Percentiles rank a stretch among this genome's conserved stretches.
These are phyloP conservation scores for Troilus luridus DNA, from an alignment of 2,888 invertebrate species.

Conservation along the genomic window DNA sequence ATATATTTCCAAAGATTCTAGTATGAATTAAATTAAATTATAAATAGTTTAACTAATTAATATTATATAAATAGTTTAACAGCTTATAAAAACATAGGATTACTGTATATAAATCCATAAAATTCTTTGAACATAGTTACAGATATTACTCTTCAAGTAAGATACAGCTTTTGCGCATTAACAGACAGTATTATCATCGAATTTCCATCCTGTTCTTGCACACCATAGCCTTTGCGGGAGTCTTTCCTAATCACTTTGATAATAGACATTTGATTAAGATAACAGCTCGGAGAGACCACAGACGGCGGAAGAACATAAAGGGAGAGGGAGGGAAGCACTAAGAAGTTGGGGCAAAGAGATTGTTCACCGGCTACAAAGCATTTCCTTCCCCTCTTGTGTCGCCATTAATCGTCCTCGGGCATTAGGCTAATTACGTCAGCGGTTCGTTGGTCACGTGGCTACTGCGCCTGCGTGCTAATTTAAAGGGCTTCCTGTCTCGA, in stretches of 20 bases:
- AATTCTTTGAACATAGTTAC: too few relatives aligned
- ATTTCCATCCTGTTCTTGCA: neutral
- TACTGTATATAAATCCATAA: too few relatives aligned
- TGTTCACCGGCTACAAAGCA: conserved; percentile 28
- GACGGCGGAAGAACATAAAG: conserved; percentile 20
- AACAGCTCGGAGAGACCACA: neutral
- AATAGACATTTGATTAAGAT: conserved; percentile 34
- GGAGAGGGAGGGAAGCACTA: neutral
- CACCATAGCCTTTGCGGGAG: neutral
- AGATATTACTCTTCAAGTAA: too few relatives aligned
- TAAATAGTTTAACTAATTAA: too few relatives aligned
- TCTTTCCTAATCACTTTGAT: conserved; percentile 22
- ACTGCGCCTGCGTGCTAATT: conserved; percentile 38
- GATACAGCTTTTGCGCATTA: too few relatives aligned
- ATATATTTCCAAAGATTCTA: too few relatives aligned
- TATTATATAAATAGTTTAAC: too few relatives aligned
- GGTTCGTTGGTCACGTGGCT: conserved; percentile 45
- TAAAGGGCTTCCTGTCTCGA: neutral
- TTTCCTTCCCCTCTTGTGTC: conserved; percentile 33
- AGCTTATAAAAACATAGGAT: too few relatives aligned
- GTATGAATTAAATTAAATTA: too few relatives aligned
- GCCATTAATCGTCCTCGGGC: conserved; percentile 41
- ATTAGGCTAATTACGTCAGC: conserved; percentile 50
- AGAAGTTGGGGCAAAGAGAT: conserved; percentile 26
- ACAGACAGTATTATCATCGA: neutral